A percentile compares a stretch with the other conserved stretches of the same genome.
Conservation (phyloP, 35 echinoderm and acorn worm genomes). For the Lytechinus variegatus region DNA sequence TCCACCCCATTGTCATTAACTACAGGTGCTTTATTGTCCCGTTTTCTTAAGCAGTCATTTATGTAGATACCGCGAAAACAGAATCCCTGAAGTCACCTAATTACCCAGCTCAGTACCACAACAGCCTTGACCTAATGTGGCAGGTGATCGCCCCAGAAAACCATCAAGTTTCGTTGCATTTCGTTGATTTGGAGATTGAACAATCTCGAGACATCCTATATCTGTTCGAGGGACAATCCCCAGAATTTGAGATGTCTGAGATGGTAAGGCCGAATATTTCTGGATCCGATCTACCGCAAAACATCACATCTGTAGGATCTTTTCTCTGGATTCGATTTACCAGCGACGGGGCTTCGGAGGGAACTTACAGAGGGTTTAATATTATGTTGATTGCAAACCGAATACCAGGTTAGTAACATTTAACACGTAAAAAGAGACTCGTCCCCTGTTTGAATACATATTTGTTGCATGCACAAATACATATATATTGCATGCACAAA, state of each 20-base stretch:
- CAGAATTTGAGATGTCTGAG: neutral
- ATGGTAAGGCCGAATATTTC: neutral
- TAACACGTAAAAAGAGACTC: no score
- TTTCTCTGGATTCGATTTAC: constrained; percentile 23
- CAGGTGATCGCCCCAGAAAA: neutral
- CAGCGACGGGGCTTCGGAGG: neutral
- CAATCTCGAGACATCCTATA: neutral
- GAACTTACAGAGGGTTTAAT: neutral
- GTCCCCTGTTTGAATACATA: no score
- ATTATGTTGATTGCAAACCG: neutral
- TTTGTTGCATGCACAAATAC: no score
- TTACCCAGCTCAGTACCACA: neutral
- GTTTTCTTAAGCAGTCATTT: neutral
- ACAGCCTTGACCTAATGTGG: neutral
- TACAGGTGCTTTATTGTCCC: no score
- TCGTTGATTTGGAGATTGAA: neutral
- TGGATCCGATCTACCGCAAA: neutral
- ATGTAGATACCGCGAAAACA: neutral
- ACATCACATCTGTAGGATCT: neutral
- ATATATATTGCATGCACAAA: no score
- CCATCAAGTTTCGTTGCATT: neutral
- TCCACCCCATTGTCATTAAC: no score
- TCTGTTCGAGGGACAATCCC: neutral
- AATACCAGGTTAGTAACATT: neutral
- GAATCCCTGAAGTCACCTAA: neutral